Base-by-base conservation (phyloP, 1,140 invertebrate genomes). In the Adoxophyes honmai region DNA sequence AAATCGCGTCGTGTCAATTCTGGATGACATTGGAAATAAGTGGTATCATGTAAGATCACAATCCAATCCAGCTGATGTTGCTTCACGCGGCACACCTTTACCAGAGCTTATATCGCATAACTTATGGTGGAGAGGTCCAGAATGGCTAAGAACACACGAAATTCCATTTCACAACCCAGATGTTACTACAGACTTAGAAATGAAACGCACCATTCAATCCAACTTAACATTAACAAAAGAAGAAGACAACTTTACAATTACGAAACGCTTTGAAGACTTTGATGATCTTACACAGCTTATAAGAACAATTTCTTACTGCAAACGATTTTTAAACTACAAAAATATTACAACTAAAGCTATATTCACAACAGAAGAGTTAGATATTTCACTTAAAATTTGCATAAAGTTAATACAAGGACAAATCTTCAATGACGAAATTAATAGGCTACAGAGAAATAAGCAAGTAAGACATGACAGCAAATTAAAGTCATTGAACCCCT, bases 121-220 rank as follows among this genome's bases (percentile, higher is more conserved):
- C 9, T 16, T 81, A 38, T 86, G 83, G 82, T 88, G 74, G 70
- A 3, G 63, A 10, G 79, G 82, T n/a, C 81, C 82, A 54, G 10
- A 14, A 7, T 68, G 62, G 56, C 48, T 39, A 39, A 15, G 15
- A 39, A 60, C n/a, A 16, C 14, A 54, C 11, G 34, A 56, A 1
- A 33, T 33, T 16, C 37, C 13, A 56, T 56, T 28, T 10, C 14
- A 14, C 5, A 39, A 5, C 3, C 16, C 54, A 34, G 14, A 15
- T 4, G 18, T 11, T 1, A 13, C 9, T 1, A 42, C 35, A 18
- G 36, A 56, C 0, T n/a, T 16, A 1, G 16, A 39, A 34, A 37
- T 34, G 16, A 56, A 56, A 33, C 18, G 14, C 4, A 39, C 13
- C 9, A n/a, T 39, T 7, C 14, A 16, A 8, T 8, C 14, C 15